A percentile compares a stretch with the other conserved stretches of the same genome.
phyloP scores from a whole-genome alignment of 2,113 vertebrate genomes.

The Trichechus manatus region DNA sequence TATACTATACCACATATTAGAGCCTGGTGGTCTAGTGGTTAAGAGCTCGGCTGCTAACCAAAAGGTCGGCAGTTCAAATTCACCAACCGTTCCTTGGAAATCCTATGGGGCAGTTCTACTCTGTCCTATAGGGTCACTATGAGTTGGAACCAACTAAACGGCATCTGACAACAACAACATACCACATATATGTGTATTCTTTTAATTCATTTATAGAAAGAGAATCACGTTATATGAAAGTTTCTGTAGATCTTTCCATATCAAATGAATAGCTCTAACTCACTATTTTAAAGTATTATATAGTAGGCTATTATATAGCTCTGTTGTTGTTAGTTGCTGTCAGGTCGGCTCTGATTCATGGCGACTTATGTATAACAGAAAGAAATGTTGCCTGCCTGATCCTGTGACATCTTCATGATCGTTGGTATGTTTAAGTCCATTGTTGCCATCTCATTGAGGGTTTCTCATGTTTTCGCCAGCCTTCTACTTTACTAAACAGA shows the following conservation, averaged over 20 bases:
- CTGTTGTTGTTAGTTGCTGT: background rate
- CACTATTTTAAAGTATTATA: background rate
- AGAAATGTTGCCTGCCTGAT: background rate
- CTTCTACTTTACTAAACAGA: background rate
- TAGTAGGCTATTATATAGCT: background rate
- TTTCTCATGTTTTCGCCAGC: background rate
- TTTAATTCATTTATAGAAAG: conserved; percentile 28
- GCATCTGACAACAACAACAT: no score
- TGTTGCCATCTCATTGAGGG: background rate
- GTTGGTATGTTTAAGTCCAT: background rate
- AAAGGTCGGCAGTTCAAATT: no score
- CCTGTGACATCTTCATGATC: background rate
- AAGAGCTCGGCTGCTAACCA: no score
- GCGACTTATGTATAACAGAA: background rate
- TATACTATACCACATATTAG: background rate
- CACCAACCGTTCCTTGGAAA: no score
- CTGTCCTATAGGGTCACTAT: no score
- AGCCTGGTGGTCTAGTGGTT: background rate
- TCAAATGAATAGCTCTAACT: background rate
- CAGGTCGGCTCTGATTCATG: background rate
- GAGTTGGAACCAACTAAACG: no score
- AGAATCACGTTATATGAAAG: conserved; percentile 4
- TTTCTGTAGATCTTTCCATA: conserved; percentile 30
- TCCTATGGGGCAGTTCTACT: no score
- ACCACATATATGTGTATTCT: background rate